A percentile compares a stretch with the other conserved stretches of the same genome.
Conservation (phyloP, 2,113 vertebrate species). For the Cyphomyrus discorhynchus region DNA sequence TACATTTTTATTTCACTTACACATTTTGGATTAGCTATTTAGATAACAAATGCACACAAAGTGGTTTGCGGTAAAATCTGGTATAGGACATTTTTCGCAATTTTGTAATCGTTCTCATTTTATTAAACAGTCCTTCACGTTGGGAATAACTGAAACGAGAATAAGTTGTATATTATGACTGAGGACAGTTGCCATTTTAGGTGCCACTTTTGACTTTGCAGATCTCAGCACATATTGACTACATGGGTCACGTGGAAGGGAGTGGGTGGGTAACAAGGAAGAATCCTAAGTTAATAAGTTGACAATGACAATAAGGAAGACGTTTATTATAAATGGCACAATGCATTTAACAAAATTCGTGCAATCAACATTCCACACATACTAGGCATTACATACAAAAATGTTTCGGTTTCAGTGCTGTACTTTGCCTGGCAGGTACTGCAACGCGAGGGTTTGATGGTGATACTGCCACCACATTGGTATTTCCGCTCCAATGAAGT, state of each 20-base stretch:
- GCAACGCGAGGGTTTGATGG: background rate
- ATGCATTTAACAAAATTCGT: background rate
- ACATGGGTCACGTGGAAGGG: background rate
- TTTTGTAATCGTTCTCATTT: background rate
- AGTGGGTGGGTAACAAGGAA: background rate
- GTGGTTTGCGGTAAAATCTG: background rate
- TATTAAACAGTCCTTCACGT: background rate
- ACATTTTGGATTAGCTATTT: background rate
- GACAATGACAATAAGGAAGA: background rate
- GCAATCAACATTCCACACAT: background rate
- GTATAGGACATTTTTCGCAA: background rate
- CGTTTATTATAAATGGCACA: background rate
- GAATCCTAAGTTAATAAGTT: background rate
- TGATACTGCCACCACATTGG: background rate
- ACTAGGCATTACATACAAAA: background rate
- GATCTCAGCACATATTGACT: background rate
- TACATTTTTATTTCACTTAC: background rate
- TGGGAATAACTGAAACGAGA: background rate
- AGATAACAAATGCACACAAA: background rate
- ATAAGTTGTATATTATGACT: background rate
- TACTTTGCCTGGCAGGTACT: background rate
- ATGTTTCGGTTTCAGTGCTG: background rate
- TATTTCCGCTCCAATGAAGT: background rate
- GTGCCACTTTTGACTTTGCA: background rate
- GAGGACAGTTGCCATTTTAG: slow-evolving; percentile 3